Base-by-base conservation (phyloP, 64 coral and sea anemone genomes). In the Trachythela sp. region DNA sequence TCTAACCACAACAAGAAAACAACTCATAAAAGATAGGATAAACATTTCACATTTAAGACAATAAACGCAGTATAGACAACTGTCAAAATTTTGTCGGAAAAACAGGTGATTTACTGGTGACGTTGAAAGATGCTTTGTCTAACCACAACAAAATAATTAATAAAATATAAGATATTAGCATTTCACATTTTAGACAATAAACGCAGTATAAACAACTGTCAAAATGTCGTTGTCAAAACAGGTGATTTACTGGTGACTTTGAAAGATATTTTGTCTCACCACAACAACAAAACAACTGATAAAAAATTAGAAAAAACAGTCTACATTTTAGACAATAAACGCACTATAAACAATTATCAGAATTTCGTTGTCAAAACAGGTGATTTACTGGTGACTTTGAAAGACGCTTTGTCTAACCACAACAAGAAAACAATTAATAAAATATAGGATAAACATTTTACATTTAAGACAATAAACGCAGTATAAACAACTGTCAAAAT, bases 31-130 rank as follows among this genome's bases (percentile, higher is more conserved):
- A 27, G 26, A 20, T 20, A 26, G 26, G 22, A 64, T 22, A 0
- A n/a, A 27, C 56, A 64, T 27, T 64, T 27, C 56, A 64, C 24
- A 64, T 26, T 64, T 64, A 20, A 45, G 22, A 64, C 56, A 64
- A 64, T 64, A 64, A 64, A 64, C 56, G 17, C 15, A 64, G 56
- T 27, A 64, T 15, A 20, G 22, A 64, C 56, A 64, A 24, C 6
- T 64, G 56, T 64, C 56, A 64, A 64, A 64, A 64, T 24, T 24
- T 27, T n/a, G 56, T 64, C 22, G 22, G 56, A 18, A 64, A 64
- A 64, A 64, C 56, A 64, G 56, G 56, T 64, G 56, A 64, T 64
- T 64, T 20, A 64, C 56, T 24, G 56, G 56, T 64, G 56, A 64
- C 22, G 4, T 45, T 45, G 42, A 59, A 59, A 59, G 54, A 59